These are phyloP conservation scores for Pachyseris speciosa DNA, from an alignment of 64 coral and sea anemone genomes.

Conservation along the genomic window DNA sequence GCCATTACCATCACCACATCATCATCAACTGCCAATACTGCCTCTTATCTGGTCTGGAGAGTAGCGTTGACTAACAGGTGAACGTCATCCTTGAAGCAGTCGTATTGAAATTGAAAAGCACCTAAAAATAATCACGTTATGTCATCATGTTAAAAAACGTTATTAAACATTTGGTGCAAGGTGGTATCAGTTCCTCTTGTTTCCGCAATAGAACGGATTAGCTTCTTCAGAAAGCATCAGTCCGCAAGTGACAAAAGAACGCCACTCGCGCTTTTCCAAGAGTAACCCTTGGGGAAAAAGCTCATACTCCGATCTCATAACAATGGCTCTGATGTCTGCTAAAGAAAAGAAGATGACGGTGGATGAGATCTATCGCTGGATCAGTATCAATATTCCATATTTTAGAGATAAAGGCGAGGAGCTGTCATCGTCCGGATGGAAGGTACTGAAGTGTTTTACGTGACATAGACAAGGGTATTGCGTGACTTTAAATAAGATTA, in stretches of 20 bases:
- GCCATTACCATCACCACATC: too few species aligned
- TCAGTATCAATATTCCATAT: slow-evolving; percentile 46
- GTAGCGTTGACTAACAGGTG: too few species aligned
- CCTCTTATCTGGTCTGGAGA: too few species aligned
- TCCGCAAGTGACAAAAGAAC: not conserved
- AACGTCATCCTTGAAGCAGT: too few species aligned
- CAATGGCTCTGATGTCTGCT: slow-evolving; percentile 42
- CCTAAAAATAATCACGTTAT: too few species aligned
- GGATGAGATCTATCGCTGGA: slow-evolving; percentile 68
- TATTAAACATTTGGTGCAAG: too few species aligned
- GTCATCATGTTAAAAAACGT: too few species aligned
- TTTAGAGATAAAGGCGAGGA: slow-evolving; percentile 57
- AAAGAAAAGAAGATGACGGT: slow-evolving; percentile 55
- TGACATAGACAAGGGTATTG: not conserved
- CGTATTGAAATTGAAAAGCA: too few species aligned
- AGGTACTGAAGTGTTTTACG: slow-evolving; percentile 5
- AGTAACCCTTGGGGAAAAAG: slow-evolving; percentile 49
- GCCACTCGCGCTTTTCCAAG: not conserved
- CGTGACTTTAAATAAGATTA: not conserved
- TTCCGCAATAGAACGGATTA: not conserved
- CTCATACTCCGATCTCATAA: slow-evolving; percentile 68
- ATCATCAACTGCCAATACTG: too few species aligned
- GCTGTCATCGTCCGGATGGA: slow-evolving; percentile 34
- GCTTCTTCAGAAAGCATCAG: not conserved
- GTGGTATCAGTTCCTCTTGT: too few species aligned